Conservation (phyloP, 2,113 vertebrate species). For the Muntiacus muntjak region DNA sequence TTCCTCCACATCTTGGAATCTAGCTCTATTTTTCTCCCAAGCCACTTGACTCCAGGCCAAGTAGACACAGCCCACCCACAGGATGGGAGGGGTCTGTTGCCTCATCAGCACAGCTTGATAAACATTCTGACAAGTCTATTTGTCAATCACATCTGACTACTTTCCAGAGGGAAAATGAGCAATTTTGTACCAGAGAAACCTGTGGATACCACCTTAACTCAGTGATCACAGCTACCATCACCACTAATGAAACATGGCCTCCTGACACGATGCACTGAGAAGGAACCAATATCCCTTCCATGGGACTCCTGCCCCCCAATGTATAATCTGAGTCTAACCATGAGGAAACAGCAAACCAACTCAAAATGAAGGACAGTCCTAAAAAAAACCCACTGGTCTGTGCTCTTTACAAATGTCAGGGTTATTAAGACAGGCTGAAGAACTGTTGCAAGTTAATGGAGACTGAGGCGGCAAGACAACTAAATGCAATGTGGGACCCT, state of each 20-base stretch:
- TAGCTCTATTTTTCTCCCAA: slow-evolving; percentile 22
- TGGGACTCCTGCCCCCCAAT: not conserved
- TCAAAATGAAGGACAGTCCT: not conserved
- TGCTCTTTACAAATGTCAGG: not conserved
- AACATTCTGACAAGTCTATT: not conserved
- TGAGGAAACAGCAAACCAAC: not conserved
- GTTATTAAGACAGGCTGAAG: not conserved
- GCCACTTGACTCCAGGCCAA: not conserved
- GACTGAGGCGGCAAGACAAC: not conserved
- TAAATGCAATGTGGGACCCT: not conserved
- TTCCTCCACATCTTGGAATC: not conserved
- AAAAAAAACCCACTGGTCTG: not conserved
- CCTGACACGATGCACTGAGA: not conserved
- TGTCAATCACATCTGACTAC: not conserved
- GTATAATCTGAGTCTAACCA: not conserved
- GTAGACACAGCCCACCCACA: not conserved
- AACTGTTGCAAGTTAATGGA: not conserved
- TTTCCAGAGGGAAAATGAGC: not conserved
- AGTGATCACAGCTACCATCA: not conserved
- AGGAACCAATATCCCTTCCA: not conserved
- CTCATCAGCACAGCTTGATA: not conserved
- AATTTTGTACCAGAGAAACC: not conserved
- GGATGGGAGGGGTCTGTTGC: not conserved
- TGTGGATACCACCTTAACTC: not conserved
- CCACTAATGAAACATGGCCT: not conserved